Percentiles rank a stretch among this genome's conserved stretches.
Conservation (phyloP, 2,888 invertebrate genomes). For the Oscheius sp. region DNA sequence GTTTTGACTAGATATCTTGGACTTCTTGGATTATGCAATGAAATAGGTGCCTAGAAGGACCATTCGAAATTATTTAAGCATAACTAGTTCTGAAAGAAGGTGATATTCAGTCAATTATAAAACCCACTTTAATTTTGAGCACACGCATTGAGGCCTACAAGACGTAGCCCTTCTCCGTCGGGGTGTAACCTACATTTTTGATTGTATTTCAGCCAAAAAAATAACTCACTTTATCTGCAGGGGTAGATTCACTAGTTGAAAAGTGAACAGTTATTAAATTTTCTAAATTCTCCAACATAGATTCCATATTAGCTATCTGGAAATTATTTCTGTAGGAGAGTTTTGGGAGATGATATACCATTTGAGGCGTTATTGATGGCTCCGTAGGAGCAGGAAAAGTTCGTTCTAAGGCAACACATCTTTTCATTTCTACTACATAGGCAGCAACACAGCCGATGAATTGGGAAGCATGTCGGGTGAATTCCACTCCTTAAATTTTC, state of each 20-base stretch:
- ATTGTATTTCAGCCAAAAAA: background rate
- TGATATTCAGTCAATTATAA: too few relatives aligned
- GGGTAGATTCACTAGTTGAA: conserved; percentile 66
- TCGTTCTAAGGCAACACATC: conserved; percentile 63
- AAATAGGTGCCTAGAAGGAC: conserved; percentile 23
- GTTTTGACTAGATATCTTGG: conserved; percentile 28
- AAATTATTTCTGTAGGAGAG: background rate
- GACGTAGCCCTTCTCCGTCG: conserved; percentile 63
- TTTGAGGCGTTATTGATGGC: conserved; percentile 49
- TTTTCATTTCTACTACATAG: conserved; percentile 67
- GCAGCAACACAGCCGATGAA: conserved; percentile 69
- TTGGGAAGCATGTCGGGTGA: conserved; percentile 67
- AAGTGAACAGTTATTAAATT: conserved; percentile 69
- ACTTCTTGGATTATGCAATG: conserved; percentile 12
- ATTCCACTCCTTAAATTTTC: conserved; percentile 59
- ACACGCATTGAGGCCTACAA: conserved; percentile 68
- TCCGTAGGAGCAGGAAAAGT: conserved; percentile 57
- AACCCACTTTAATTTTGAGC: conserved; percentile 69
- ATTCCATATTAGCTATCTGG: conserved; percentile 60
- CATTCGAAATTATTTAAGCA: conserved; percentile 45
- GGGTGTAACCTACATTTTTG: conserved; percentile 53
- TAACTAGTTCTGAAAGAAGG: too few relatives aligned
- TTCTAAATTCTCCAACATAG: conserved; percentile 67
- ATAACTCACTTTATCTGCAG: conserved; percentile 57
- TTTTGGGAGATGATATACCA: conserved; percentile 24